Evolutionary conservation across 2,888 invertebrate genomes (phyloP).

Genomic region (Odontocolon sp.): DNA sequence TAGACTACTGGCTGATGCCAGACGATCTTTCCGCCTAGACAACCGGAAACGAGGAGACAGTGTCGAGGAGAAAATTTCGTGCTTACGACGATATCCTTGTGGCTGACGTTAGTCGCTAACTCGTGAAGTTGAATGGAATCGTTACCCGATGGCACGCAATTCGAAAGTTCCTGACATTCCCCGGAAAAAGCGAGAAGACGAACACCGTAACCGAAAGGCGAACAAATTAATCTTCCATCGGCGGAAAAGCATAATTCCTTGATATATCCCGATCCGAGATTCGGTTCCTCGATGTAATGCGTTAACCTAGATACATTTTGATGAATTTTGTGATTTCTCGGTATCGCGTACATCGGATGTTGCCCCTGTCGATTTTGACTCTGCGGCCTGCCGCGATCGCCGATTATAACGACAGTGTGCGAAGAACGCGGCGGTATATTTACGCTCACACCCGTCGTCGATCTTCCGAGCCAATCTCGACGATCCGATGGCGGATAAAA

Average conservation of each 20-base stretch:
- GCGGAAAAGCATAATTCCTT: conserved; percentile 96
- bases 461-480: conserved; percentile 67
- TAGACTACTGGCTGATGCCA: conserved; percentile 91
- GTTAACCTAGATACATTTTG: conserved; percentile 90
- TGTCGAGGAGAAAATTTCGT: conserved; percentile 95
- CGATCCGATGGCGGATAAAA: conserved; percentile 61
- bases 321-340: conserved; percentile 82
- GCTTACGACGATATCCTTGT: conserved; percentile 92
- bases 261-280: conserved; percentile 94
- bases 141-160: conserved; percentile 83
- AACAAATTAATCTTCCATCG: conserved; percentile 94
- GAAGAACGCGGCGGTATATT: conserved; percentile 71
- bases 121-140: conserved; percentile 84
- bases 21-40: conserved; percentile 92
- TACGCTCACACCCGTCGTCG: conserved; percentile 70
- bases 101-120: conserved; percentile 87
- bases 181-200: conserved; percentile 91
- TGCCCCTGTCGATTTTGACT: conserved; percentile 72
- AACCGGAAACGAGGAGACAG: conserved; percentile 94
- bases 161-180: conserved; percentile 89
- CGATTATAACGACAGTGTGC: conserved; percentile 78
- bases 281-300: conserved; percentile 92
- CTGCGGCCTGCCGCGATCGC: conserved; percentile 72
- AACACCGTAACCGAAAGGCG: conserved; percentile 93
- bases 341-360: conserved; percentile 77